Evolutionary conservation across 1,140 invertebrate species (phyloP).

Genomic region (Penaeus indicus): DNA sequence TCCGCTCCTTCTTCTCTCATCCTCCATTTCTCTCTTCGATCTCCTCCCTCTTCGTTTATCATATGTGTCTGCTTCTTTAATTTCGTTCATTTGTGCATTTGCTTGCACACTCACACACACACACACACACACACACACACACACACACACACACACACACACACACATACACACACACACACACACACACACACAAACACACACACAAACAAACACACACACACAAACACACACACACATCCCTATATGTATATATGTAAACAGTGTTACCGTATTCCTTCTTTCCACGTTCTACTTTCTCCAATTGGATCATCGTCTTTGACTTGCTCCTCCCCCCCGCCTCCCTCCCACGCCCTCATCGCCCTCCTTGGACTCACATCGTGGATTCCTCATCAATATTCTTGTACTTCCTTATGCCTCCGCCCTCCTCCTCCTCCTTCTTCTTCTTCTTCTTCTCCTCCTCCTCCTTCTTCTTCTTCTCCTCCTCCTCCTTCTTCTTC

Average conservation of each 20-base stretch:
- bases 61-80: not conserved
- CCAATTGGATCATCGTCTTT: not conserved
- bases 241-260: conserved; percentile 24
- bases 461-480: too few species aligned
- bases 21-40: not conserved
- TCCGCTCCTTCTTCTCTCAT: not conserved
- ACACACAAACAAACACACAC: not conserved
- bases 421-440: too few species aligned
- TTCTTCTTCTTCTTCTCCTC: too few species aligned
- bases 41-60: not conserved
- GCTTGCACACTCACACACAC: not conserved
- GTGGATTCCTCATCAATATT: too few species aligned
- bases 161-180: not conserved
- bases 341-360: too few species aligned
- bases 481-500: too few species aligned
- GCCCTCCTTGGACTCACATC: too few species aligned
- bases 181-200: not conserved
- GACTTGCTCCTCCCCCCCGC: too few species aligned
- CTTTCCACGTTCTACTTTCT: not conserved
- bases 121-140: not conserved
- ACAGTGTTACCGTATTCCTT: not conserved
- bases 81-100: not conserved
- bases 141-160: not conserved
- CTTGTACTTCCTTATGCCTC: too few species aligned
- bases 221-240: conserved; percentile 1